Base-by-base conservation (phyloP, 1,140 invertebrate species). In the Pemphigus obesinymphae region DNA sequence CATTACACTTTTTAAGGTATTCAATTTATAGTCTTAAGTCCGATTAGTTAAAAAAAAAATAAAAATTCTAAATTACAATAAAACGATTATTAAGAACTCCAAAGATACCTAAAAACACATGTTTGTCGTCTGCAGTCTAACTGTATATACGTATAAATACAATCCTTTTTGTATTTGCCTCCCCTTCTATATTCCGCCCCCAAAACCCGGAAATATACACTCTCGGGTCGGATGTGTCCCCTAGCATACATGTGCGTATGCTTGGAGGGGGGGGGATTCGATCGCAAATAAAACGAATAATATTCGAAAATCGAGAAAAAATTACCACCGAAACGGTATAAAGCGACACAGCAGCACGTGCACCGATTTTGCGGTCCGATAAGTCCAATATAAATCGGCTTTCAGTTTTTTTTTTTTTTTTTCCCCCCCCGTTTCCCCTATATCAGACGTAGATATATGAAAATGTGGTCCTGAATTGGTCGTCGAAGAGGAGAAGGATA, bases 331-430 rank as follows among this genome's bases (percentile, higher is more conserved):
- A 61, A 80, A 80, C 15, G 55, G 76, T 80, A 55, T 80, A 61
- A 55, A 63, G 43, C 43, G 10, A n/a, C n/a, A n/a, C n/a, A n/a
- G 76, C 55, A 61, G 76, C 76, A 80, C 76, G 76, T 80, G 76
- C 55, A 43, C 76, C 76, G 76, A 80, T 80, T 80, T 80, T 45
- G 76, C 76, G 76, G 76, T 80, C 55, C 76, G 55, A 45, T 80
- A 80, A 80, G 53, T 80, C 55, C 58, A 80, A 80, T 80, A 80
- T 80, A 80, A 80, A 80, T 63, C 53, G 76, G 53, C n/a, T 78
- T 78, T 78, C 61, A 31, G 61, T 43, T 26, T 40, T 61, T 31
- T 82, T 78, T 78, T 31, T 78, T 29, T 34, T n/a, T 29, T 34
- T 83, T 82, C 40, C 55, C 78, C 40, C 58, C 78, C 26, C 58